phyloP scores from a whole-genome alignment of 2,797 vertebrate species.

The Pachyuromys duprasi region DNA sequence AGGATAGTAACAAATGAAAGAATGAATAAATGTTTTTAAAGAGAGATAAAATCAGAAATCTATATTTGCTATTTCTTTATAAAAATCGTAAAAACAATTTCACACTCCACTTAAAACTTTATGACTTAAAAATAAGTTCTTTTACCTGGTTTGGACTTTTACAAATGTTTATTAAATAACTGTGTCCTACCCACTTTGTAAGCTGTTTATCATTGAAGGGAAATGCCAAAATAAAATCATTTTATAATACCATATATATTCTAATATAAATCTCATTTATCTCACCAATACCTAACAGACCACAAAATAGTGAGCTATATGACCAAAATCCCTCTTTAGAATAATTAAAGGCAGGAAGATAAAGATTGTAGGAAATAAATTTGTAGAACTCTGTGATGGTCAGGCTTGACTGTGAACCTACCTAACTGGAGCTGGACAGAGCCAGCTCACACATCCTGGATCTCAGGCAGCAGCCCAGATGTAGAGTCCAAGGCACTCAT shows the following conservation, averaged over 20 bases:
- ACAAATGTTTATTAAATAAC: slow-evolving; percentile 4
- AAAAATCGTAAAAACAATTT: neutral
- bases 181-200: neutral
- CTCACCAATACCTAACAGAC: neutral
- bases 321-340: neutral
- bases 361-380: neutral
- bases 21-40: neutral
- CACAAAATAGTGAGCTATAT: neutral
- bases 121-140: neutral
- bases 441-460: neutral
- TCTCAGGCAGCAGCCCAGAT: neutral
- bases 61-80: neutral
- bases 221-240: slow-evolving; percentile 21
- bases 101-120: neutral
- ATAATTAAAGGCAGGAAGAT: slow-evolving; percentile 28
- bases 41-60: slow-evolving; percentile 24
- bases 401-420: neutral
- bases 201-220: neutral
- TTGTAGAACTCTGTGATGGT: neutral
- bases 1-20: neutral
- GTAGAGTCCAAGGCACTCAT: neutral
- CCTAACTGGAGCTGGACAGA: neutral
- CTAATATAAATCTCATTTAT: slow-evolving; percentile 27
- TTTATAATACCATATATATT: neutral
- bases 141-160: neutral